Evolutionary conservation across 2,113 vertebrate genomes (phyloP), one percentile per base, ranked within the genome.

Genomic region (Triplophysa siluroides): DNA sequence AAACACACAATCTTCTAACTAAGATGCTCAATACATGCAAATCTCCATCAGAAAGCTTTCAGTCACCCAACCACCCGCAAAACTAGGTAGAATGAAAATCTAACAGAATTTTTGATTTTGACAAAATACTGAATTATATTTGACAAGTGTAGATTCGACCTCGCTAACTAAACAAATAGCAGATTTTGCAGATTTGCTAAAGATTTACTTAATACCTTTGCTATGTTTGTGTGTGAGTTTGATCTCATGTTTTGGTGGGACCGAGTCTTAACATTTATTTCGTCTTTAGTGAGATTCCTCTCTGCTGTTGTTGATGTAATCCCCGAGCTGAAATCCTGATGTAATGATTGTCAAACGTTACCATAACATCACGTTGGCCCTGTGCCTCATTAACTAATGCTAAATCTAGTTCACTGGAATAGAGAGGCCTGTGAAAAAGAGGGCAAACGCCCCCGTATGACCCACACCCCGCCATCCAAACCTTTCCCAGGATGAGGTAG

Each of bases 401-500:
- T 76, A 50, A 76, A 76, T 68, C 38, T 38, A 66, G 47, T 65
- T 69, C 9, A 67, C 23, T 67, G 52, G 18, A 64, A n/a, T 11
- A 19, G 14, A 26, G 61, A 64, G 77, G 68, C 66, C 47, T 54
- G 56, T 62, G 23, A 79, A 76, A 76, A 33, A 18, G 67, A 38
- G 64, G 56, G 50, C n/a, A 52, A 14, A 4, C 11, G 60, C 10
- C 33, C 47, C 50, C 19, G 16, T 21, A 69, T 66, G 47, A 68
- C 75, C 13, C 54, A 52, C 66, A 74, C 80, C 60, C 54, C 52
- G 19, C 41, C 26, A 16, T 81, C 29, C 11, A 50, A 77, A 62
- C 26, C 47, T 78, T 80, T 79, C 81, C 60, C 83, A 76, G 61
- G 71, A 68, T 12, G 13, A 63, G 63, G 29, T 63, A 65, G 56